phyloP scores from a whole-genome alignment of 2,888 invertebrate species.

The Drosophila anomelani region DNA sequence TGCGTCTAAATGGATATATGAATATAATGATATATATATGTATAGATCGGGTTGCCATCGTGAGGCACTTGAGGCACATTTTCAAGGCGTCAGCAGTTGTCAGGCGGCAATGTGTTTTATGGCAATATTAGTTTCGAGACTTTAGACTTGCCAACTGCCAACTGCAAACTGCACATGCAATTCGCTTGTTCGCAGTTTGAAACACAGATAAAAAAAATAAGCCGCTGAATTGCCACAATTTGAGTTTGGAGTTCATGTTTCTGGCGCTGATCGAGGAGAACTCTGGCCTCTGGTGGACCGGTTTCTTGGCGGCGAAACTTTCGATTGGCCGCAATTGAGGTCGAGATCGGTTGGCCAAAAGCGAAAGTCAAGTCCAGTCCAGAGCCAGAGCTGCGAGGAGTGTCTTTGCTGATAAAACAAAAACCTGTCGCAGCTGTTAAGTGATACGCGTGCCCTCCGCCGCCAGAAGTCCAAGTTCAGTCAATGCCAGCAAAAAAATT shows the following conservation, averaged over 20 bases:
- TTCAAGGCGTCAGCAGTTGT: conserved; percentile 45
- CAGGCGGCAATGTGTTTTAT: conserved; percentile 26
- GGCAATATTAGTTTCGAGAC: conserved; percentile 2
- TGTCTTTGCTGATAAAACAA: conserved; percentile 1
- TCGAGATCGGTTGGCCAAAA: conserved; percentile 54
- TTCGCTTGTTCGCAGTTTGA: conserved; percentile 14
- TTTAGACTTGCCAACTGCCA: not conserved
- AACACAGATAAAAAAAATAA: not conserved
- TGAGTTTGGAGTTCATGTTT: conserved; percentile 12
- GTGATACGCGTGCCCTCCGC: too few relatives aligned
- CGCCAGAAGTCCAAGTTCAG: too few relatives aligned
- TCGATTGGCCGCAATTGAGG: conserved; percentile 61
- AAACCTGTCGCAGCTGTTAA: conserved; percentile 35
- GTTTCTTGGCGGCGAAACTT: conserved; percentile 51
- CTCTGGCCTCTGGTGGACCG: conserved; percentile 38
- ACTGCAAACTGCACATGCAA: conserved; percentile 29
- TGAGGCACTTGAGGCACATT: conserved; percentile 20
- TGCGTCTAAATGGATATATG: conserved; percentile 1
- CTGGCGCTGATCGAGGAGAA: conserved; percentile 14
- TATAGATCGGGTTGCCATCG: conserved; percentile 12
- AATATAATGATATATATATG: not conserved
- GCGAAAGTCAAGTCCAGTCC: conserved; percentile 61
- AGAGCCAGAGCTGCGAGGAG: not conserved
- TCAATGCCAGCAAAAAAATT: too few relatives aligned
- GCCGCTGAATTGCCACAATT: conserved; percentile 29